Conservation (phyloP, 2,113 vertebrate species). For the Trichechus manatus region DNA sequence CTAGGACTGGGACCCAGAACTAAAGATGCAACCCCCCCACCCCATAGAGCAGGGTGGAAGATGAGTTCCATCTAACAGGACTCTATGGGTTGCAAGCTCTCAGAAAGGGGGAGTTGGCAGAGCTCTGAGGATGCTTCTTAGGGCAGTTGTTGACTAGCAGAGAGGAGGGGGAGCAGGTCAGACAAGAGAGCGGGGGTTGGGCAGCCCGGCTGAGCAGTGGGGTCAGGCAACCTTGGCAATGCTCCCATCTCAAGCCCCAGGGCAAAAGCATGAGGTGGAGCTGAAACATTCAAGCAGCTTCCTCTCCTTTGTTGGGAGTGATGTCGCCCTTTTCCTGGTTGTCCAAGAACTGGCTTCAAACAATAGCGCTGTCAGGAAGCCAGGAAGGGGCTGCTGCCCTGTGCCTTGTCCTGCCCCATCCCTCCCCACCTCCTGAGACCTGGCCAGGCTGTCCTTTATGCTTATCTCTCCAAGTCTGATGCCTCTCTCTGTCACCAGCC, state of each 20-base stretch:
- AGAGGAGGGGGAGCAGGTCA: not conserved
- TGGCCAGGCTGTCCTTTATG: constrained; percentile 67
- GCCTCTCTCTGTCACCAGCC: constrained; percentile 13
- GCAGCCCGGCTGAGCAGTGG: not conserved
- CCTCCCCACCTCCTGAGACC: constrained; percentile 83
- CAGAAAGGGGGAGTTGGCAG: not conserved
- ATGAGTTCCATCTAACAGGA: not conserved
- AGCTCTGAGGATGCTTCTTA: not conserved
- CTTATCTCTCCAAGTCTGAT: constrained; percentile 75
- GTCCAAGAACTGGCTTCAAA: constrained; percentile 83
- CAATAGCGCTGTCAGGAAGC: constrained; percentile 84
- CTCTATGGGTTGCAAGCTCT: not conserved
- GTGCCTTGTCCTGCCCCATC: constrained; percentile 72
- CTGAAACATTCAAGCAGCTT: constrained; percentile 82
- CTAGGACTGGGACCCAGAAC: not conserved
- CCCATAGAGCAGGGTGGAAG: not conserved
- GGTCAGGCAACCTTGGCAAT: constrained; percentile 77
- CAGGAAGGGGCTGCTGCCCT: constrained; percentile 82
- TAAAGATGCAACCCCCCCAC: not conserved
- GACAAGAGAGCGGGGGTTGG: constrained; percentile 31
- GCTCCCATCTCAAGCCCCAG: constrained; percentile 73
- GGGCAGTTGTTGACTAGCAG: not conserved
- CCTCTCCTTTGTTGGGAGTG: constrained; percentile 84
- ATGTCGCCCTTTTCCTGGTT: constrained; percentile 85
- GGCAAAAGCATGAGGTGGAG: constrained; percentile 76